phyloP scores from a whole-genome alignment of 2,113 vertebrate genomes.

The Antennarius striatus region DNA sequence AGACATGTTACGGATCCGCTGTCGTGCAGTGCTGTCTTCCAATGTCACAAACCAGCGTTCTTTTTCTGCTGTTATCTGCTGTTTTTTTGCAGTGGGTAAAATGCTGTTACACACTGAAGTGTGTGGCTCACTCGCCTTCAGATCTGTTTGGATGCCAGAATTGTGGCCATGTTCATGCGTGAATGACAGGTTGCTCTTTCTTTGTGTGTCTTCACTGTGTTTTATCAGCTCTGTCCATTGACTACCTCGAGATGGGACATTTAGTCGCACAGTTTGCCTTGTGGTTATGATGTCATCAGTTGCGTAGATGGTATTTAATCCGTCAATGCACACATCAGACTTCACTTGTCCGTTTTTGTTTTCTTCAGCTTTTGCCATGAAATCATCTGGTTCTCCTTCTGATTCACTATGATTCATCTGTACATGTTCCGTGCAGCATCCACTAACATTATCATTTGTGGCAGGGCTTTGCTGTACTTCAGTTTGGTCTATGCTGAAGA shows the following conservation, averaged over 20 bases:
- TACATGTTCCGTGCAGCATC: slow-evolving; percentile 2
- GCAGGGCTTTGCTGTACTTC: slow-evolving; percentile 9
- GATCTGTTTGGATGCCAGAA: slow-evolving; percentile 10
- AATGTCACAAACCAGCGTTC: slow-evolving; percentile 81
- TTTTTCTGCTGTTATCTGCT: slow-evolving; percentile 54
- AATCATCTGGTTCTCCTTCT: slow-evolving; percentile 9
- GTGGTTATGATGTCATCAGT: neutral
- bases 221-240: slow-evolving; percentile 3
- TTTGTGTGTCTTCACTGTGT: slow-evolving; percentile 5
- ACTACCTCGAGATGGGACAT: slow-evolving; percentile 12
- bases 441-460: slow-evolving; percentile 9
- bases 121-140: slow-evolving; percentile 9
- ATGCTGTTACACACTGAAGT: neutral
- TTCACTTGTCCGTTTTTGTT: neutral
- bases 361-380: neutral
- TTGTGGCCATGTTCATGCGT: slow-evolving; percentile 21
- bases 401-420: neutral
- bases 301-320: slow-evolving; percentile 3
- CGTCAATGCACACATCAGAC: neutral
- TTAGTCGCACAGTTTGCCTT: slow-evolving; percentile 12
- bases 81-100: slow-evolving; percentile 2
- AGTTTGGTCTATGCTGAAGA: neutral
- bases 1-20: slow-evolving; percentile 2
- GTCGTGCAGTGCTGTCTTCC: slow-evolving; percentile 49
- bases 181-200: slow-evolving; percentile 7